Evolutionary conservation across 2,888 invertebrate species (phyloP).

Genomic region (Ctenicera cuprea): DNA sequence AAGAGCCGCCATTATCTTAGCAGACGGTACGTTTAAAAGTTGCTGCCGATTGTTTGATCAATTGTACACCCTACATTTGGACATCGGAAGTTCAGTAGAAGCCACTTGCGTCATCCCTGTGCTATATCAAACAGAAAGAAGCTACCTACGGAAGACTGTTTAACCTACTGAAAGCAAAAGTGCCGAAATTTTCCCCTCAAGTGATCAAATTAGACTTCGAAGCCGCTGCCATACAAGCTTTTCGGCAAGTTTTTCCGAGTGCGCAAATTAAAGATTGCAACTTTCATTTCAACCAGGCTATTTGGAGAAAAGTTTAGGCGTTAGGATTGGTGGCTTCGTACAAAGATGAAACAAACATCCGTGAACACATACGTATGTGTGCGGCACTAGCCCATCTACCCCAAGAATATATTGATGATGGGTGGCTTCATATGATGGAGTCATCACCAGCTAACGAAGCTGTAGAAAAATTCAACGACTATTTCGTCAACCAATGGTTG

Average conservation of each 20-base stretch:
- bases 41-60: too few relatives aligned
- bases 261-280: too few relatives aligned
- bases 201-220: neutral
- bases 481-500: neutral
- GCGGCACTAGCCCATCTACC: neutral
- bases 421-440: neutral
- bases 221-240: neutral
- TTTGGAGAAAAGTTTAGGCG: neutral
- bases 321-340: neutral
- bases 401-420: neutral
- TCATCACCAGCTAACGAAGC: too few relatives aligned
- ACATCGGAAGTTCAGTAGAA: too few relatives aligned
- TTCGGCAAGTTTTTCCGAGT: neutral
- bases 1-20: too few relatives aligned
- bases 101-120: neutral
- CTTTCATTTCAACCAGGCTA: neutral
- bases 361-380: neutral
- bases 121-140: neutral
- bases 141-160: neutral
- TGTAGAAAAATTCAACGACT: too few relatives aligned
- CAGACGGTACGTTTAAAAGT: too few relatives aligned
- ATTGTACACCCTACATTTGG: too few relatives aligned
- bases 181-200: neutral
- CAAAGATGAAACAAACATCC: neutral
- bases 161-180: neutral